Conservation (phyloP, 2,113 vertebrate species). For the Syngnathus floridae region DNA sequence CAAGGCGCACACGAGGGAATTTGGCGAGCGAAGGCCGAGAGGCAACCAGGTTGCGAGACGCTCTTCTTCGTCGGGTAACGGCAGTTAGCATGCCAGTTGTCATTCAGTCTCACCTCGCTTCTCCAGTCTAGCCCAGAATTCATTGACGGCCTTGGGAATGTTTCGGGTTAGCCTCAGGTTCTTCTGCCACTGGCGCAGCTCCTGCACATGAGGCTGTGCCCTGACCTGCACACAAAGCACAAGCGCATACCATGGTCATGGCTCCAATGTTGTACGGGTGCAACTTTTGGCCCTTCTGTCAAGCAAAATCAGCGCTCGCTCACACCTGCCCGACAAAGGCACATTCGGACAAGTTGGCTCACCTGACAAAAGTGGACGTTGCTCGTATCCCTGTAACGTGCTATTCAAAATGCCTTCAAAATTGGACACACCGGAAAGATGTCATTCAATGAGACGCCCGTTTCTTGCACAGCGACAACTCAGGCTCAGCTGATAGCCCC, state of each 20-base stretch:
- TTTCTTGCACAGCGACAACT: constrained; percentile 31
- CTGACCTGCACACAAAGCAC: constrained; percentile 69
- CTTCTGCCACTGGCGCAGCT: constrained; percentile 87
- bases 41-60: too few species aligned
- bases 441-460: constrained; percentile 4
- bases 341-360: neutral
- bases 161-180: constrained; percentile 73
- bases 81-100: neutral
- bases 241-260: neutral
- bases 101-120: constrained; percentile 68
- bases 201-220: constrained; percentile 77
- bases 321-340: constrained; percentile 14
- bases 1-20: neutral
- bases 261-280: neutral
- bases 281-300: constrained; percentile 3
- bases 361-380: neutral
- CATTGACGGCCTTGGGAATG: constrained; percentile 67
- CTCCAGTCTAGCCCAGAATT: constrained; percentile 83
- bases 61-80: too few species aligned
- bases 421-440: too few species aligned
- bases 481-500: neutral
- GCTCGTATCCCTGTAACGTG: neutral
- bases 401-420: too few species aligned
- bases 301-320: constrained; percentile 15
- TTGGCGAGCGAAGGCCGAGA: too few species aligned